Percentiles rank a stretch among this genome's conserved stretches.
Evolutionary conservation across 2,888 invertebrate genomes (phyloP).

Genomic region (Plebejus anna): DNA sequence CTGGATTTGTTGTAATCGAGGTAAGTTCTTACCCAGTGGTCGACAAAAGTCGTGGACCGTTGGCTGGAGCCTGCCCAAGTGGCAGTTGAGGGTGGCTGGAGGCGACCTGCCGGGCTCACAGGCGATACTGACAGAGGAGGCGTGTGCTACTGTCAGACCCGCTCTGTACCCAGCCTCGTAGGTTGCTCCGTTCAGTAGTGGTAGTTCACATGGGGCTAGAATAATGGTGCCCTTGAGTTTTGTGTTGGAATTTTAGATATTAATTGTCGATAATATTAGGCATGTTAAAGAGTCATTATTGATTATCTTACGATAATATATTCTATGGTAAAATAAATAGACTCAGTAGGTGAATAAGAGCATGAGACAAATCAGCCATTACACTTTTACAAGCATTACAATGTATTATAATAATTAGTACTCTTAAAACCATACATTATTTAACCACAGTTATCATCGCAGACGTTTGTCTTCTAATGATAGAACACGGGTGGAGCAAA

Average conservation of each 20-base stretch:
- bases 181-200: conserved; percentile 83
- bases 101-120: conserved; percentile 81
- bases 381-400: background rate
- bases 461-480: conserved; percentile 13
- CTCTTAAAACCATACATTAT: background rate
- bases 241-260: background rate
- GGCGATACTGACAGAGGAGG: conserved; percentile 86
- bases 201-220: conserved; percentile 84
- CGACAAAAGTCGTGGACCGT: conserved; percentile 76
- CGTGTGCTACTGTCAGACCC: conserved; percentile 90
- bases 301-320: background rate
- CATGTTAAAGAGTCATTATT: too few species aligned
- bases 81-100: conserved; percentile 81
- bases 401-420: background rate
- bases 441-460: conserved; percentile 1
- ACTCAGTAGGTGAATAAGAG: background rate
- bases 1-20: too few species aligned
- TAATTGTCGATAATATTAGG: too few species aligned
- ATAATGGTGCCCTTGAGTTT: conserved; percentile 9
- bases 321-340: background rate
- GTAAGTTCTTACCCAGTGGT: conserved; percentile 57
- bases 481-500: background rate
- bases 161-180: conserved; percentile 88
- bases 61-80: conserved; percentile 82
- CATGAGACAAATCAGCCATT: background rate